Percentiles rank a stretch among this genome's conserved stretches.
Conservation (phyloP, 2,888 invertebrate genomes). For the Drosophila picticornis region DNA sequence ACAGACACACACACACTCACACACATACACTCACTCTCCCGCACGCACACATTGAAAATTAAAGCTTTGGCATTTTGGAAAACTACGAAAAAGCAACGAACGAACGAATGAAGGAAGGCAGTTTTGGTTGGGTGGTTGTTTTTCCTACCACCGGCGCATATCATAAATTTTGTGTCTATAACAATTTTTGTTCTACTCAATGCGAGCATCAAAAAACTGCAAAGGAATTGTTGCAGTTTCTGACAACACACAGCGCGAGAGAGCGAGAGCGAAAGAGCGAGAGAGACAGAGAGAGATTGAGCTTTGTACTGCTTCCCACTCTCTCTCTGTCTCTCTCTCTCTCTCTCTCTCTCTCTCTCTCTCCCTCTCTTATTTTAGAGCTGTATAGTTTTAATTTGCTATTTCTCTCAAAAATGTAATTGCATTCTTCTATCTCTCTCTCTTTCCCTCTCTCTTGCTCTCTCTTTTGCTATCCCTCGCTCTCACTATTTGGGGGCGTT, state of each 20-base stretch:
- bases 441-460: constrained; percentile 7
- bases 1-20: constrained; percentile 10
- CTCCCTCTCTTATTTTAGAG: constrained; percentile 8
- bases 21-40: constrained; percentile 19
- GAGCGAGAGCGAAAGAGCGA: background rate
- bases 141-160: constrained; percentile 68
- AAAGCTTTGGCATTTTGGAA: constrained; percentile 69
- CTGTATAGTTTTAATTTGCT: constrained; percentile 27
- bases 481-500: constrained; percentile 40
- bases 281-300: constrained; percentile 11
- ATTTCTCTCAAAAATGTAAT: constrained; percentile 39
- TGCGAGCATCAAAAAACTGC: constrained; percentile 59
- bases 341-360: background rate
- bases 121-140: constrained; percentile 67
- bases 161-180: constrained; percentile 79
- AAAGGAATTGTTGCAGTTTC: constrained; percentile 76
- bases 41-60: constrained; percentile 8
- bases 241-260: constrained; percentile 36
- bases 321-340: constrained; percentile 8
- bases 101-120: constrained; percentile 53
- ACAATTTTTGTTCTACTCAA: constrained; percentile 69
- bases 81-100: constrained; percentile 58
- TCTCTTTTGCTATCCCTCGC: constrained; percentile 16
- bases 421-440: constrained; percentile 39
- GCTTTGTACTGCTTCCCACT: constrained; percentile 33